phyloP scores from a whole-genome alignment of 2,888 invertebrate genomes.

The Papilio elwesi region DNA sequence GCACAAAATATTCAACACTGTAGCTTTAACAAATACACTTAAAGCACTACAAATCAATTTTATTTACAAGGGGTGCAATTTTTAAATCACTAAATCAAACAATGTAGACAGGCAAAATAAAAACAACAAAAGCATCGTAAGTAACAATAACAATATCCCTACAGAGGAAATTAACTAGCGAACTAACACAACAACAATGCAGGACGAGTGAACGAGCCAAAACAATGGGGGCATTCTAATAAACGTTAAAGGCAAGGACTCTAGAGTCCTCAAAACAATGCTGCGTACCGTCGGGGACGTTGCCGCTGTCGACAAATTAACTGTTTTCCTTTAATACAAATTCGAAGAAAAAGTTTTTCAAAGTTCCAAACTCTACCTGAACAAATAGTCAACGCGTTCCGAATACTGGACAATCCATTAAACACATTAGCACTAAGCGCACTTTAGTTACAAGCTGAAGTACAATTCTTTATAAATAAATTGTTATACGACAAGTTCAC shows the following conservation, averaged over 20 bases:
- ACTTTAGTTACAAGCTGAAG: constrained; percentile 45
- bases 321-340: constrained; percentile 46
- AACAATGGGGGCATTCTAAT: constrained; percentile 71
- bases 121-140: constrained; percentile 53
- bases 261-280: constrained; percentile 54
- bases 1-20: constrained; percentile 22
- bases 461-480: constrained; percentile 38
- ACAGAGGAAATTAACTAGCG: constrained; percentile 52
- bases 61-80: constrained; percentile 8
- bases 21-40: constrained; percentile 15
- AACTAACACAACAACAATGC: constrained; percentile 57
- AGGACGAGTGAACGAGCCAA: constrained; percentile 53
- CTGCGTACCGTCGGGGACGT: constrained; percentile 63
- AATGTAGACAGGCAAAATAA: constrained; percentile 43
- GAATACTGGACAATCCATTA: constrained; percentile 46
- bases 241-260: constrained; percentile 66
- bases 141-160: constrained; percentile 57
- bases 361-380: constrained; percentile 53
- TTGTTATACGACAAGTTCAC: constrained; percentile 22
- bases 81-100: constrained; percentile 31
- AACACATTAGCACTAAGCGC: constrained; percentile 51
- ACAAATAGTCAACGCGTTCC: constrained; percentile 40
- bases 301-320: constrained; percentile 54
- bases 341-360: constrained; percentile 40
- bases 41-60: constrained; percentile 27